Conservation (phyloP, 2,888 invertebrate species). For the Eupithecia centaureata region DNA sequence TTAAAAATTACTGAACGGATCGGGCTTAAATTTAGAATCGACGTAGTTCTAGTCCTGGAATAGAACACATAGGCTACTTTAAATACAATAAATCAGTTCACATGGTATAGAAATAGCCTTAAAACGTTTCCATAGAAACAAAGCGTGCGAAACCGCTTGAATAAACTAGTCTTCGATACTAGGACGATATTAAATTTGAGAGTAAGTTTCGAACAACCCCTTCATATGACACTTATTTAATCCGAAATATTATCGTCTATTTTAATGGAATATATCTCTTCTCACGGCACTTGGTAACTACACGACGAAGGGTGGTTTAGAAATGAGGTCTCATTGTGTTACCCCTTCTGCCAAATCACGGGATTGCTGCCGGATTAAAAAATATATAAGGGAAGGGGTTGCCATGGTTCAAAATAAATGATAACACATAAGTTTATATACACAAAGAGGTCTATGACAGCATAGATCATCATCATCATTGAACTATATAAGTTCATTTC, state of each 20-base stretch:
- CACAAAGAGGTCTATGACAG: neutral
- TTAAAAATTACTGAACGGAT: too few relatives aligned
- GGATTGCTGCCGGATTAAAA: constrained; percentile 49
- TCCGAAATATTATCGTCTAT: constrained; percentile 20
- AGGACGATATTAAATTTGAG: too few relatives aligned
- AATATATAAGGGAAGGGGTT: constrained; percentile 31
- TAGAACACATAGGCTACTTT: too few relatives aligned
- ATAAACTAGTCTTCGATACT: too few relatives aligned
- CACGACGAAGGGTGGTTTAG: constrained; percentile 51
- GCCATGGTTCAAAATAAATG: neutral
- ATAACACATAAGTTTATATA: neutral
- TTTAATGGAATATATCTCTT: constrained; percentile 31
- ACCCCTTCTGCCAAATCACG: constrained; percentile 60
- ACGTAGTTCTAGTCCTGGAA: too few relatives aligned
- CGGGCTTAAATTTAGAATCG: too few relatives aligned
- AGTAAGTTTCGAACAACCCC: constrained; percentile 2
- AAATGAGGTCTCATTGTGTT: constrained; percentile 54
- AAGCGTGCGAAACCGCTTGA: too few relatives aligned
- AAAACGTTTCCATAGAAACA: too few relatives aligned
- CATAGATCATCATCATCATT: too few relatives aligned
- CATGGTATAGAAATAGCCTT: too few relatives aligned
- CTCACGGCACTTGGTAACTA: constrained; percentile 47
- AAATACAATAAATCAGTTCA: too few relatives aligned
- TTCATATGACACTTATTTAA: neutral
- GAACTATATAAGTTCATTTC: too few relatives aligned